A percentile compares a stretch with the other conserved stretches of the same genome.
Conservation (phyloP, 2,888 invertebrate species). For the Pseudeuparius sepicola region DNA sequence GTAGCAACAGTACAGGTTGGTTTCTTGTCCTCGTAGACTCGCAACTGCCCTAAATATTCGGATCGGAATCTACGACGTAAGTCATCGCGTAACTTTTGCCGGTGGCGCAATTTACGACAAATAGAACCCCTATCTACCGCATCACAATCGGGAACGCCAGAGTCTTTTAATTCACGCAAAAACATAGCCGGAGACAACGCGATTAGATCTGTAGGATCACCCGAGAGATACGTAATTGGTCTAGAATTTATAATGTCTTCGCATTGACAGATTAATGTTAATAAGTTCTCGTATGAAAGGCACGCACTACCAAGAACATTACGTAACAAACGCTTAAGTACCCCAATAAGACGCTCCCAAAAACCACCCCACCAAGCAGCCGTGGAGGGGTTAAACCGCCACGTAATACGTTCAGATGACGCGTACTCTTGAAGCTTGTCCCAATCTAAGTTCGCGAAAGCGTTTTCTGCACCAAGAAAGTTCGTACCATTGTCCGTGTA, state of each 20-base stretch:
- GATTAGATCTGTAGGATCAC: constrained; percentile 16
- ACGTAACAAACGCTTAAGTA: constrained; percentile 33
- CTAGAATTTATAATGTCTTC: constrained; percentile 33
- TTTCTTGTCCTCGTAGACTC: constrained; percentile 5
- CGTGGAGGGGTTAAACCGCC: constrained; percentile 33
- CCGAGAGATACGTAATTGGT: constrained; percentile 21
- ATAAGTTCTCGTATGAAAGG: constrained; percentile 23
- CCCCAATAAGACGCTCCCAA: constrained; percentile 35
- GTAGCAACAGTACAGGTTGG: too few relatives aligned
- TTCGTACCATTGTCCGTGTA: constrained; percentile 17
- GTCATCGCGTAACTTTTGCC: constrained; percentile 22
- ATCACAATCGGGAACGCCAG: constrained; percentile 22
- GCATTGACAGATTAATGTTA: constrained; percentile 25
- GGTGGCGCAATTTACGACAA: constrained; percentile 16
- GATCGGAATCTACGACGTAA: constrained; percentile 21
- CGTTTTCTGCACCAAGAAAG: constrained; percentile 15
- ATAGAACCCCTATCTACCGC: constrained; percentile 16
- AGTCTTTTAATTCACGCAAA: constrained; percentile 20
- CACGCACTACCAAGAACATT: constrained; percentile 30
- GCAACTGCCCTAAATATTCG: constrained; percentile 22
- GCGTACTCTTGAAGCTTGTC: constrained; percentile 20
- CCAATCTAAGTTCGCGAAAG: too few relatives aligned
- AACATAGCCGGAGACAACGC: constrained; percentile 27
- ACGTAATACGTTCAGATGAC: constrained; percentile 20
- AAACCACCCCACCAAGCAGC: constrained; percentile 38